A percentile compares a stretch with the other conserved stretches of the same genome.
phyloP scores from a whole-genome alignment of 2,888 invertebrate species.

The Hydrotaea cyrtoneurina region DNA sequence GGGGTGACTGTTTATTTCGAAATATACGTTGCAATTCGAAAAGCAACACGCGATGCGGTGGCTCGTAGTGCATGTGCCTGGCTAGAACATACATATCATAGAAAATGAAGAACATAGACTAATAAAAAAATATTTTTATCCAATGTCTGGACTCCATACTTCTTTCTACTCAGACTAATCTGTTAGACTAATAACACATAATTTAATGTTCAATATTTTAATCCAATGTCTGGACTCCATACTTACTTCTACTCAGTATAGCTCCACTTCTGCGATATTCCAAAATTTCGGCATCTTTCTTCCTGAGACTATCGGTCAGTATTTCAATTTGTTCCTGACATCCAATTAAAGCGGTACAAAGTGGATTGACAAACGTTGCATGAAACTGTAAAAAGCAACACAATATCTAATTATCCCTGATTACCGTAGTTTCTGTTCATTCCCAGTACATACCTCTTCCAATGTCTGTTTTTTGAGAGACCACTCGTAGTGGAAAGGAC shows the following conservation, averaged over 20 bases:
- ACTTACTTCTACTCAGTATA: constrained; percentile 74
- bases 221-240: neutral
- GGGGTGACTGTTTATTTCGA: too few species aligned
- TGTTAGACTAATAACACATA: too few species aligned
- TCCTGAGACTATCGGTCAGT: constrained; percentile 71
- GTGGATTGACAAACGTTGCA: constrained; percentile 68
- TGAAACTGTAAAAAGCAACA: constrained; percentile 75
- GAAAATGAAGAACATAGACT: too few species aligned
- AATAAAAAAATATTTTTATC: too few species aligned
- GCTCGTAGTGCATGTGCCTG: too few species aligned
- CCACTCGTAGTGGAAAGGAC: constrained; percentile 75
- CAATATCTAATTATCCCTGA: neutral
- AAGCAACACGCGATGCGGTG: too few species aligned
- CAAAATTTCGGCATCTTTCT: constrained; percentile 77
- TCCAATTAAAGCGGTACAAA: constrained; percentile 68
- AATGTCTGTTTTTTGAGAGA: constrained; percentile 51
- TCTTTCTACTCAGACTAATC: constrained; percentile 76
- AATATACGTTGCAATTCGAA: too few species aligned
- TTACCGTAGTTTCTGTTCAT: too few species aligned
- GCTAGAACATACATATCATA: too few species aligned
- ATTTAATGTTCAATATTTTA: too few species aligned
- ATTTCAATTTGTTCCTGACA: constrained; percentile 70
- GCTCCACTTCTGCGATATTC: constrained; percentile 77
- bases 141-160: constrained; percentile 28
- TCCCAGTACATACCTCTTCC: constrained; percentile 48